These are phyloP conservation scores for Poeciliopsis prolifica DNA, from an alignment of 2,113 vertebrate genomes.

Conservation along the genomic window DNA sequence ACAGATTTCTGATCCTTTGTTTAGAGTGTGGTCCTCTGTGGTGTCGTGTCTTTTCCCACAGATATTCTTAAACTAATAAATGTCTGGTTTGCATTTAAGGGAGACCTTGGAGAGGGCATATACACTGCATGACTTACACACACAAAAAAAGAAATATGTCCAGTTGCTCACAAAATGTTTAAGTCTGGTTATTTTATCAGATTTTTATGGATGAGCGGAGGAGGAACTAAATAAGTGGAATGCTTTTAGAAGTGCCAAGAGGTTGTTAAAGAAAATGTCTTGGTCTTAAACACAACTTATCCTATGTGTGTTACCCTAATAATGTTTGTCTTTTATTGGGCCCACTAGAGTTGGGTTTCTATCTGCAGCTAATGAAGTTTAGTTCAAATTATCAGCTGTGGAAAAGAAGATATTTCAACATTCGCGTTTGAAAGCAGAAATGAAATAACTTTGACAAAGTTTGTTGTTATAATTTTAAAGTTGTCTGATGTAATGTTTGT, in stretches of 20 bases:
- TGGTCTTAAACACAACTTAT: constrained; percentile 40
- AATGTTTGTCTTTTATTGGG: constrained; percentile 2
- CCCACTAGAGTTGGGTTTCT: neutral
- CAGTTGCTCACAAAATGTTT: constrained; percentile 48
- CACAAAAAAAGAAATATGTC: constrained; percentile 33
- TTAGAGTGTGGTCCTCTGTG: constrained; percentile 45
- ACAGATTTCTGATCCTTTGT: constrained; percentile 58
- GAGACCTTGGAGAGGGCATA: constrained; percentile 6
- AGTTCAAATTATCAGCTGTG: neutral
- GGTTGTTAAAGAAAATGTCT: constrained; percentile 54
- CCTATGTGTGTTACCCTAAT: constrained; percentile 27
- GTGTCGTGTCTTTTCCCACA: constrained; percentile 50
- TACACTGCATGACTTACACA: constrained; percentile 29
- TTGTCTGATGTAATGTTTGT: too few relatives aligned
- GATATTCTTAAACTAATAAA: constrained; percentile 57
- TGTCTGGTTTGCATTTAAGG: constrained; percentile 63
- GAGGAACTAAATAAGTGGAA: constrained; percentile 51
- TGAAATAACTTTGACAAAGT: too few relatives aligned
- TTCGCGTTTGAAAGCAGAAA: too few relatives aligned
- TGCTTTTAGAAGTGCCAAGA: constrained; percentile 55
- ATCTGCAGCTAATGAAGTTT: neutral
- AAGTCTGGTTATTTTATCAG: constrained; percentile 59
- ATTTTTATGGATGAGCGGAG: constrained; percentile 50
- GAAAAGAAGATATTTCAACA: too few relatives aligned
- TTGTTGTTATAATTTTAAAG: too few relatives aligned